These are phyloP conservation scores for Helicoverpa armigera DNA, from an alignment of 1,140 invertebrate genomes.

Conservation along the genomic window DNA sequence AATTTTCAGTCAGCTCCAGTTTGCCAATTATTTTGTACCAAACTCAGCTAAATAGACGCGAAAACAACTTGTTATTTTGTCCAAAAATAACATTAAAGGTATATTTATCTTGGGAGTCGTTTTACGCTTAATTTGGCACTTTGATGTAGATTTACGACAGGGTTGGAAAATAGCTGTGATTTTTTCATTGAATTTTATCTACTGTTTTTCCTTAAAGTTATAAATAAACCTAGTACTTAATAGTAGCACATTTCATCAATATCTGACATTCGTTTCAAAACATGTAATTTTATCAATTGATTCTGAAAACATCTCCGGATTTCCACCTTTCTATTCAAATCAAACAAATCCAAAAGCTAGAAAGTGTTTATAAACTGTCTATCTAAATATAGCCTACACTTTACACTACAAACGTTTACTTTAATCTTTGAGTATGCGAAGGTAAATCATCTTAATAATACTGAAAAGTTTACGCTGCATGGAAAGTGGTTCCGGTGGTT, in stretches of 20 bases:
- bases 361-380: not conserved
- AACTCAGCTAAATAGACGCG: not conserved
- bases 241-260: too few relatives aligned
- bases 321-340: not conserved
- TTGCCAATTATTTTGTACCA: constrained; percentile 32
- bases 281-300: too few relatives aligned
- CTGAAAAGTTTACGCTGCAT: not conserved
- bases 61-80: not conserved
- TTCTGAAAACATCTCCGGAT: too few relatives aligned
- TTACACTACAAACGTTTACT: not conserved
- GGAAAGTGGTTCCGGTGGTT: constrained; percentile 17
- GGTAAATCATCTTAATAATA: not conserved
- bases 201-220: too few relatives aligned
- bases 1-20: not conserved
- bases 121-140: not conserved
- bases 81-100: not conserved
- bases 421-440: constrained; percentile 1
- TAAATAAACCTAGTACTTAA: too few relatives aligned
- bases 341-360: not conserved
- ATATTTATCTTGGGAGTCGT: not conserved
- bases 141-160: not conserved
- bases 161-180: too few relatives aligned
- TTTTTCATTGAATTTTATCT: too few relatives aligned
- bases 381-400: not conserved
- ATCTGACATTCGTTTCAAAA: too few relatives aligned